Conservation (phyloP, 2,888 invertebrate species). For the Atherix ibis region DNA sequence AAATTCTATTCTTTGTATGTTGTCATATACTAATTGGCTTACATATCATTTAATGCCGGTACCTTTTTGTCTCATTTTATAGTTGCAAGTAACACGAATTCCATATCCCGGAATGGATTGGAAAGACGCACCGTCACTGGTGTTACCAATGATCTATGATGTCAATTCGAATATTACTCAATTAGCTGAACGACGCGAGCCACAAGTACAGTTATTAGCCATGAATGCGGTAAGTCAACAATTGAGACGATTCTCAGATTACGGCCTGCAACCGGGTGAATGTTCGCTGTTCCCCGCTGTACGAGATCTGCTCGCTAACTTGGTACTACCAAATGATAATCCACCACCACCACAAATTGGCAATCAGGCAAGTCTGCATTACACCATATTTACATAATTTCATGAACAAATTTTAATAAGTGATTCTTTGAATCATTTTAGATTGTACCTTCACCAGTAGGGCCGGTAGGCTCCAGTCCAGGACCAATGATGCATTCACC, state of each 20-base stretch:
- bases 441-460: slow-evolving; percentile 34
- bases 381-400: not conserved
- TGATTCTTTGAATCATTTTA: slow-evolving; percentile 11
- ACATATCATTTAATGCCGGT: slow-evolving; percentile 3
- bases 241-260: slow-evolving; percentile 59
- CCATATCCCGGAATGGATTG: slow-evolving; percentile 45
- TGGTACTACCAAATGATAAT: slow-evolving; percentile 65
- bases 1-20: slow-evolving; percentile 83
- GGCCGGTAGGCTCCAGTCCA: slow-evolving; percentile 33
- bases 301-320: slow-evolving; percentile 69
- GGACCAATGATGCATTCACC: slow-evolving; percentile 43
- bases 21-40: slow-evolving; percentile 2
- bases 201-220: slow-evolving; percentile 38
- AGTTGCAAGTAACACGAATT: slow-evolving; percentile 62
- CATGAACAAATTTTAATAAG: not conserved
- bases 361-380: slow-evolving; percentile 16
- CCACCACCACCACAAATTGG: slow-evolving; percentile 35
- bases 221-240: slow-evolving; percentile 47
- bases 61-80: slow-evolving; percentile 14
- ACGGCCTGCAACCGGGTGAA: slow-evolving; percentile 59
- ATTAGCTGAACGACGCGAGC: slow-evolving; percentile 68
- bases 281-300: slow-evolving; percentile 87
- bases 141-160: slow-evolving; percentile 83
- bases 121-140: slow-evolving; percentile 55
- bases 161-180: slow-evolving; percentile 72